These are phyloP conservation scores for Calonectris borealis DNA, from an alignment of 2,113 vertebrate species.

Conservation along the genomic window DNA sequence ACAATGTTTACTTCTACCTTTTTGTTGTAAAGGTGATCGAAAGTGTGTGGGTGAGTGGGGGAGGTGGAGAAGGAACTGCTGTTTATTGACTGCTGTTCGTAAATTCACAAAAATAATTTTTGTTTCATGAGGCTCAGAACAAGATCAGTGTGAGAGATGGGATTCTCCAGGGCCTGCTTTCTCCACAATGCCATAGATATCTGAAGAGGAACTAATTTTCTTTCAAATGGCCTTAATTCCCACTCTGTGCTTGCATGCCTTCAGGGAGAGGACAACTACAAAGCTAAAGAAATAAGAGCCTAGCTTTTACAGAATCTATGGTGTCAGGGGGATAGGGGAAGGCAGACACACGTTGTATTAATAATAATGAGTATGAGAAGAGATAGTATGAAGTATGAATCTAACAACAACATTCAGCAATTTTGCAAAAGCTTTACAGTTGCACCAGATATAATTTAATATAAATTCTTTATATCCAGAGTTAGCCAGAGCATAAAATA, in stretches of 20 bases:
- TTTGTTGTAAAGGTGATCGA: not conserved
- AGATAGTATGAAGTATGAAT: not conserved
- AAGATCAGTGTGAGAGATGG: not conserved
- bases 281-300: not conserved
- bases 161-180: not conserved
- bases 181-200: too few species aligned
- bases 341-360: not conserved
- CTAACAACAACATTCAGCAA: not conserved
- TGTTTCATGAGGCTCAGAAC: not conserved
- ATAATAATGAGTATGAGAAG: not conserved
- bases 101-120: not conserved
- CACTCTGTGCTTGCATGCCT: not conserved
- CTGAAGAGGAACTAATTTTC: not conserved
- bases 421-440: not conserved
- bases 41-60: too few species aligned
- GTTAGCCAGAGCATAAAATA: not conserved
- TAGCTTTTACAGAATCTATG: not conserved
- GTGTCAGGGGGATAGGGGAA: not conserved
- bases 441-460: not conserved
- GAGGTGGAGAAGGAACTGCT: not conserved
- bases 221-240: not conserved
- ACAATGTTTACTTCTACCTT: not conserved
- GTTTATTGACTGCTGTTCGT: not conserved
- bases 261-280: slow-evolving; percentile 16
- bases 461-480: not conserved